Evolutionary conservation across 2,888 invertebrate species (phyloP).

Genomic region (Papilio gigon): DNA sequence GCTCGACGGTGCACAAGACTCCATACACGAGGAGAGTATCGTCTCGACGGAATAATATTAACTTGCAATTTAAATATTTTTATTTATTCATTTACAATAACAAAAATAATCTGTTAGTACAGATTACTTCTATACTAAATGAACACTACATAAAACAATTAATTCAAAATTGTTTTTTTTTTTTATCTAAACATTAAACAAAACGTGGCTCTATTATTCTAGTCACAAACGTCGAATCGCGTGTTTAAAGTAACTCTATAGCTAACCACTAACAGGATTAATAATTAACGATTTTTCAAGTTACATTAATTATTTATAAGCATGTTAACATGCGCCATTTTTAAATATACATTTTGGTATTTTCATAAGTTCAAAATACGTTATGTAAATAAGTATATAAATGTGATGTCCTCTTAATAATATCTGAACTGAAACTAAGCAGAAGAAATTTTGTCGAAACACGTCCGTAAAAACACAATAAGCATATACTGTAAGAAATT

Average conservation of each 20-base stretch:
- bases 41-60: too few species aligned
- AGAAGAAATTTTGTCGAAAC: background rate
- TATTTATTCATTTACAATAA: background rate
- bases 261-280: background rate
- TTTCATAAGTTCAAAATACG: too few species aligned
- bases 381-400: background rate
- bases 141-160: background rate
- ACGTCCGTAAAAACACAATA: background rate
- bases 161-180: background rate
- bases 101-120: too few species aligned
- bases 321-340: too few species aligned
- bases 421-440: background rate
- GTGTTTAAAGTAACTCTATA: background rate
- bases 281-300: constrained; percentile 1
- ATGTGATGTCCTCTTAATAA: background rate
- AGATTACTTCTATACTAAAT: too few species aligned
- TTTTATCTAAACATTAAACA: background rate
- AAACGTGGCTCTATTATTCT: background rate
- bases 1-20: background rate
- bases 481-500: background rate
- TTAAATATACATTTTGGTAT: too few species aligned
- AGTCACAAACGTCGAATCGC: background rate
- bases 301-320: background rate
- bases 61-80: too few species aligned
- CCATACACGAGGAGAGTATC: too few species aligned